Percentiles rank a stretch among this genome's conserved stretches.
phyloP scores from a whole-genome alignment of 2,888 invertebrate species.

The Campoplex nolae region DNA sequence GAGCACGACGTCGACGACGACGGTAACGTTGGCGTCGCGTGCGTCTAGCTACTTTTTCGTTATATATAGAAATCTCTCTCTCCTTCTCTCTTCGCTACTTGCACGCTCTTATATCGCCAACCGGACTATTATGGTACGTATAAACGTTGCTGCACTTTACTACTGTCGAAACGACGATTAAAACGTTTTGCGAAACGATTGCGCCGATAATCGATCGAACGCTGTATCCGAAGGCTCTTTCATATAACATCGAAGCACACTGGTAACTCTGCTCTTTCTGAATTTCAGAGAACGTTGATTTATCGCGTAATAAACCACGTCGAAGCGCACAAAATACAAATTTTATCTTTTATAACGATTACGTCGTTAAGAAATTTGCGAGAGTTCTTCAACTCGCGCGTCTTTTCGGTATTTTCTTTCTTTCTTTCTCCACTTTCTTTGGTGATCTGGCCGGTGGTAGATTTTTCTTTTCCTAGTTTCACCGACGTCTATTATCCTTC shows the following conservation, averaged over 20 bases:
- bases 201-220: conserved; percentile 45
- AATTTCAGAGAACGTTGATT: conserved; percentile 9
- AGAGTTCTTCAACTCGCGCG: neutral
- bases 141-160: conserved; percentile 46
- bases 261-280: neutral
- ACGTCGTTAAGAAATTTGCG: neutral
- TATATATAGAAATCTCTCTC: conserved; percentile 20
- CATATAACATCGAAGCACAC: neutral
- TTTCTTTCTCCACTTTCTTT: neutral
- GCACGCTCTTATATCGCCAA: conserved; percentile 3
- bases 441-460: neutral
- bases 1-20: conserved; percentile 42
- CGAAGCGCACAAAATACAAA: neutral
- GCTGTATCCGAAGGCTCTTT: conserved; percentile 15
- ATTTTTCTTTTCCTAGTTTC: neutral
- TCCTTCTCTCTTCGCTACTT: conserved; percentile 6
- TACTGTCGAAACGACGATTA: conserved; percentile 56
- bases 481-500: neutral
- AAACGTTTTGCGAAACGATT: conserved; percentile 56
- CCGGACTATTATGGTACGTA: conserved; percentile 18
- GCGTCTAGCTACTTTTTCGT: conserved; percentile 26
- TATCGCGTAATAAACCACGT: neutral
- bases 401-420: neutral
- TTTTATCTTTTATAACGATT: neutral
- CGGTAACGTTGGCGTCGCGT: conserved; percentile 58